Conservation (phyloP, 2,797 vertebrate species). For the Nothura maculosa region DNA sequence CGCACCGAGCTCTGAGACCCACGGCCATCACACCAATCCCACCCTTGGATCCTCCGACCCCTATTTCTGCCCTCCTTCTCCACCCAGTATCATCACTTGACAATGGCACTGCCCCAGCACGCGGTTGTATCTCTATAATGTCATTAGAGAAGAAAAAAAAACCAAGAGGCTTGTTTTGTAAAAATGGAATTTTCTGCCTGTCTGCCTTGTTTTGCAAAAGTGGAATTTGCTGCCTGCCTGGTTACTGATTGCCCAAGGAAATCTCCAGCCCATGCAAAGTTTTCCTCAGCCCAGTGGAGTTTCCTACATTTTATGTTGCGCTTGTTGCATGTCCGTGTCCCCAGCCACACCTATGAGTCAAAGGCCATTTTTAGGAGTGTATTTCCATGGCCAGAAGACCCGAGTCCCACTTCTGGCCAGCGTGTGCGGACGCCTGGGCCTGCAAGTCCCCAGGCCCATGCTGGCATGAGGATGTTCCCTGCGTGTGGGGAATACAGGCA, state of each 20-base stretch:
- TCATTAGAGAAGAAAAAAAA: neutral
- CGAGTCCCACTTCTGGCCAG: neutral
- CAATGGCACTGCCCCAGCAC: neutral
- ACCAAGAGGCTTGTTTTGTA: neutral
- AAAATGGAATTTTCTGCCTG: neutral
- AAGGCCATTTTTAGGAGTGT: neutral
- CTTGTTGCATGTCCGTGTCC: too few relatives aligned
- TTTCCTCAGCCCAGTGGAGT: too few relatives aligned
- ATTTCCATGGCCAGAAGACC: neutral
- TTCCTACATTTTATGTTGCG: neutral
- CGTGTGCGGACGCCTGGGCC: neutral
- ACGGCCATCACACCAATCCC: too few relatives aligned
- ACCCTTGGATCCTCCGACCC: too few relatives aligned
- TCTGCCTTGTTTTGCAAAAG: neutral
- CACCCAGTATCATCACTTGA: neutral
- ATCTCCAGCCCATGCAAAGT: neutral
- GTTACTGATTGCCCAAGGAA: too few relatives aligned
- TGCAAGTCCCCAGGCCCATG: neutral
- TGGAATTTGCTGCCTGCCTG: neutral
- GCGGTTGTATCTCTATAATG: neutral
- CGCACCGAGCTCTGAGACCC: conserved; percentile 64
- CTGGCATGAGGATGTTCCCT: accelerated
- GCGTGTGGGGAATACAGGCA: accelerated
- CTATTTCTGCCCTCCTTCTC: neutral
- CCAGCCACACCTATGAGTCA: neutral